These are phyloP conservation scores for Salticus scenicus DNA, from an alignment of 2,888 invertebrate species.

Conservation along the genomic window DNA sequence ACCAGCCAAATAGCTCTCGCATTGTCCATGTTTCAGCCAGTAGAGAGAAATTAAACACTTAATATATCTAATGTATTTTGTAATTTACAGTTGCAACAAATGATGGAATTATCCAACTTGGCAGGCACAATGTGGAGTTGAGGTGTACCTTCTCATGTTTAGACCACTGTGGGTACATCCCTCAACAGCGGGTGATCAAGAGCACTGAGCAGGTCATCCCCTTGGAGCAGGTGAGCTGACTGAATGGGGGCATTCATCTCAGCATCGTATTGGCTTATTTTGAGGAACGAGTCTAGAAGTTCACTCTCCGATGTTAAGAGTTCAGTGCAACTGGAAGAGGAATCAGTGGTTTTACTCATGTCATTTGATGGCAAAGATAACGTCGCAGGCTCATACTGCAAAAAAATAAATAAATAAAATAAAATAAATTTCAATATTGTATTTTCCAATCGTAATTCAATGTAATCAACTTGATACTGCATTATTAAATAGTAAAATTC, in stretches of 20 bases:
- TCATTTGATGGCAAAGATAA: constrained; percentile 46
- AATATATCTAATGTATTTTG: constrained; percentile 21
- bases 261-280: constrained; percentile 56
- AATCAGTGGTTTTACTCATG: background rate
- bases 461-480: too few species aligned
- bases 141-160: background rate
- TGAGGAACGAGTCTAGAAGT: constrained; percentile 57
- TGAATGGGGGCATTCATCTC: constrained; percentile 57
- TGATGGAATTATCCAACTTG: constrained; percentile 54
- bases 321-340: constrained; percentile 13
- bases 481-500: too few species aligned
- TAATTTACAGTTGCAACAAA: constrained; percentile 34
- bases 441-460: too few species aligned
- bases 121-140: constrained; percentile 50
- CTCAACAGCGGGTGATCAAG: constrained; percentile 59
- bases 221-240: constrained; percentile 40
- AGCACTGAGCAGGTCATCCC: constrained; percentile 57
- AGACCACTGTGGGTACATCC: constrained; percentile 47
- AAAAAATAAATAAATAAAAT: background rate
- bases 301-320: constrained; percentile 43
- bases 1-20: constrained; percentile 30
- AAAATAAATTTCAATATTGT: too few species aligned
- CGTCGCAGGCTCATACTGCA: constrained; percentile 41
- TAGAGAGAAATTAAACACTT: background rate
- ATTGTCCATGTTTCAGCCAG: constrained; percentile 16